Evolutionary conservation across 2,888 invertebrate species (phyloP).

Genomic region (Eueremaeus valkanovi): DNA sequence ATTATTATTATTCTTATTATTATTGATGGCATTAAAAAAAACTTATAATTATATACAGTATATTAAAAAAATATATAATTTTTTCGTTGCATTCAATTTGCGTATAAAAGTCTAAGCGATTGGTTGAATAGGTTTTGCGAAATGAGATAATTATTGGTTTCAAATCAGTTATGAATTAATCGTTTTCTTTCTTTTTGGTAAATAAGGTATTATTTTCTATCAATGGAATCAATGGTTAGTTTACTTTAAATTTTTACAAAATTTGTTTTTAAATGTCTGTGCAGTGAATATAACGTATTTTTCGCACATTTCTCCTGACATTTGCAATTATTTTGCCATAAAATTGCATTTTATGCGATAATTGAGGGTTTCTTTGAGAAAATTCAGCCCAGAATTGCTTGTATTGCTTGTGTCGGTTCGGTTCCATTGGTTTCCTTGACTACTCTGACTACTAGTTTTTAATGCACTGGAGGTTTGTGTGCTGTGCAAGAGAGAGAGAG

Average conservation of each 20-base stretch:
- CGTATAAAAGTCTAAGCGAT: too few relatives aligned
- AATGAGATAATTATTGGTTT: background rate
- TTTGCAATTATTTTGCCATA: slow-evolving; percentile 27
- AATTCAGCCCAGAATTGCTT: slow-evolving; percentile 6
- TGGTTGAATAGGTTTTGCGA: too few relatives aligned
- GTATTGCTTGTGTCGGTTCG: background rate
- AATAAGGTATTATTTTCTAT: background rate
- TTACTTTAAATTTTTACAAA: background rate
- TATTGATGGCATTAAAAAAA: background rate
- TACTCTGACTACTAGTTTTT: slow-evolving; percentile 12
- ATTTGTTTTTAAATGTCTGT: too few relatives aligned
- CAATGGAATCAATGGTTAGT: background rate
- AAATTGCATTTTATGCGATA: slow-evolving; percentile 27
- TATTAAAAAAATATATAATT: too few relatives aligned
- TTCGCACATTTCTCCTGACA: slow-evolving; percentile 14
- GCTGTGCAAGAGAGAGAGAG: background rate
- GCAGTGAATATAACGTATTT: too few relatives aligned
- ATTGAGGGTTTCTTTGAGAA: slow-evolving; percentile 7
- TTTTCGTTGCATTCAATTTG: too few relatives aligned
- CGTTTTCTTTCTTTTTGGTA: background rate
- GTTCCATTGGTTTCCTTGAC: background rate
- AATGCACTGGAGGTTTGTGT: slow-evolving; percentile 33
- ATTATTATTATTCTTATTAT: background rate
- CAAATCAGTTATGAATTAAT: background rate
- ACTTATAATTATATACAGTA: background rate